Conservation (phyloP, 2,888 invertebrate genomes). For the Microctonus brassicae region DNA sequence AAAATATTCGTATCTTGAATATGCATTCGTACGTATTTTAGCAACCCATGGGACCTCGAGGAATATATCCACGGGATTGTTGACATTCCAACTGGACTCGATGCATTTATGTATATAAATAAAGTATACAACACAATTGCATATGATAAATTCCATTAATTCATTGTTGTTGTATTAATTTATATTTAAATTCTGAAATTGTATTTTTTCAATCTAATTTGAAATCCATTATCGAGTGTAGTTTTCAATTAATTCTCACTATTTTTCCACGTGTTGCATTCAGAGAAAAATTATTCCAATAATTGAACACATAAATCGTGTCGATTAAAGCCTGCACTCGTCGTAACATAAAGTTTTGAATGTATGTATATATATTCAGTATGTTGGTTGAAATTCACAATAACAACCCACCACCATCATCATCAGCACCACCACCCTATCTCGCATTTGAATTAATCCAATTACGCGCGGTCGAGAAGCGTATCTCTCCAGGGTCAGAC, state of each 20-base stretch:
- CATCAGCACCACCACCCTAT: background rate
- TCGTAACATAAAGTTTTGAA: slow-evolving; percentile 2
- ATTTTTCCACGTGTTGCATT: slow-evolving; percentile 12
- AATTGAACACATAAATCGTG: background rate
- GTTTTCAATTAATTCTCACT: no score
- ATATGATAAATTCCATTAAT: background rate
- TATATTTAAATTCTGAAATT: background rate
- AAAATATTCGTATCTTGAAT: slow-evolving; percentile 67
- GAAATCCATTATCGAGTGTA: background rate
- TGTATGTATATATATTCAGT: background rate
- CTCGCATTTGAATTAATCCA: slow-evolving; percentile 63
- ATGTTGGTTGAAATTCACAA: slow-evolving; percentile 1
- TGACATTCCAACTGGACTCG: slow-evolving; percentile 30
- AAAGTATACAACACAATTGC: background rate
- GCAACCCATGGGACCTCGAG: slow-evolving; percentile 43
- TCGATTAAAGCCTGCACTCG: slow-evolving; percentile 13
- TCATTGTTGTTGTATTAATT: background rate
- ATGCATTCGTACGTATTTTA: slow-evolving; percentile 61
- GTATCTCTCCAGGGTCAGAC: slow-evolving; percentile 47
- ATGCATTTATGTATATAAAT: background rate
- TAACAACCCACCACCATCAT: slow-evolving; percentile 4
- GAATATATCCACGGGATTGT: slow-evolving; percentile 25
- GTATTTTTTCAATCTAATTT: background rate
- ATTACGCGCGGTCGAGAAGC: slow-evolving; percentile 57
- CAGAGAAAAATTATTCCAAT: slow-evolving; percentile 5